phyloP scores from a whole-genome alignment of 2,797 vertebrate genomes.

The Tangara arthus region DNA sequence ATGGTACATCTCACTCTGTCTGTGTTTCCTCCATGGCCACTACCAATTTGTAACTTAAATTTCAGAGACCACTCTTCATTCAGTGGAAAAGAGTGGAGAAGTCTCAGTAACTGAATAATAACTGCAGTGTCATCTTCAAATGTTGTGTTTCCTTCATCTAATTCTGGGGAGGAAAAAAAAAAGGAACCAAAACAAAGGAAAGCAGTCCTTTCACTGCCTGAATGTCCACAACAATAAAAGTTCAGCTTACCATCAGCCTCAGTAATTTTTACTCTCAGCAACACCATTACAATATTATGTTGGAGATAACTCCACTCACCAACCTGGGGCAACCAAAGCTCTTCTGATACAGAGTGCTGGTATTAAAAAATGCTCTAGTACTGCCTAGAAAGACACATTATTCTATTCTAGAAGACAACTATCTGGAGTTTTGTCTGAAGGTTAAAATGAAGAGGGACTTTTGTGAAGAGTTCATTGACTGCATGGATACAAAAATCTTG shows the following conservation, averaged over 20 bases:
- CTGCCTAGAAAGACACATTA: not conserved
- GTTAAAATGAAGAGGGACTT: not conserved
- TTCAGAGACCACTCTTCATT: not conserved
- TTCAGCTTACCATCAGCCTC: not conserved
- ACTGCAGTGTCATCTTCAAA: not conserved
- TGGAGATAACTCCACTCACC: not conserved
- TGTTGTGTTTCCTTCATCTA: not conserved
- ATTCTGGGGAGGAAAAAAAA: not conserved
- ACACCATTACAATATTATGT: not conserved
- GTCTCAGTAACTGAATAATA: not conserved
- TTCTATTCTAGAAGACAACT: not conserved
- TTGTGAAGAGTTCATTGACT: not conserved
- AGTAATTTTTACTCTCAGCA: not conserved
- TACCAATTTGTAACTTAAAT: not conserved
- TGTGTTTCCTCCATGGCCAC: not conserved
- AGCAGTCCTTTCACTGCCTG: not conserved
- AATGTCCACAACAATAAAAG: not conserved
- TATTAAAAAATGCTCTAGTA: not conserved
- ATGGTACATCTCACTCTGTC: rapidly evolving
- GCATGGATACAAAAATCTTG: not conserved
- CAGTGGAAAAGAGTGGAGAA: not conserved
- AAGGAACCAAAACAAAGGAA: not conserved
- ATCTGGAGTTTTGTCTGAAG: not conserved
- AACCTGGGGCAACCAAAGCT: not conserved
- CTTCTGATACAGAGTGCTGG: not conserved